These are phyloP conservation scores for Platerodrilus igneus DNA, from an alignment of 2,888 invertebrate species.

Conservation along the genomic window DNA sequence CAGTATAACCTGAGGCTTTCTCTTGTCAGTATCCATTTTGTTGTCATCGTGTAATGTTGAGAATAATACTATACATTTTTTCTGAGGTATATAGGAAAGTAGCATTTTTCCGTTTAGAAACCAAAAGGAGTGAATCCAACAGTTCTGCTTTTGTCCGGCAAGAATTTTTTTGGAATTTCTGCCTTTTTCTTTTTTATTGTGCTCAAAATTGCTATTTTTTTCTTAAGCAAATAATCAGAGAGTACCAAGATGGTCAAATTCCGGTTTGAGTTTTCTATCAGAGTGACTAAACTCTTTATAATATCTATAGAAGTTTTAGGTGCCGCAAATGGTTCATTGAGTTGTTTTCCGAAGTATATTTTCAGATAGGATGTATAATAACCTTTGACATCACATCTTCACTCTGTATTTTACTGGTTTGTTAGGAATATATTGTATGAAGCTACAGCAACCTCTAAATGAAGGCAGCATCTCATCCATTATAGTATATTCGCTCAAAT, in stretches of 20 bases:
- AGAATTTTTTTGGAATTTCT: constrained; percentile 4
- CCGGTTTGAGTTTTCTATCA: constrained; percentile 20
- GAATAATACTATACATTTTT: constrained; percentile 14
- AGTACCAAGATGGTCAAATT: constrained; percentile 26
- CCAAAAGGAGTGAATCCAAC: constrained; percentile 12
- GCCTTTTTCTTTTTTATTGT: constrained; percentile 13
- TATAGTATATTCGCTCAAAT: constrained; percentile 3
- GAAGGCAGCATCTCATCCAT: too few species aligned
- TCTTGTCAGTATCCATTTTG: constrained; percentile 23
- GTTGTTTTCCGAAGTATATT: constrained; percentile 16
- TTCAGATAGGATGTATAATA: constrained; percentile 20
- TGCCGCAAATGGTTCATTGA: constrained; percentile 11
- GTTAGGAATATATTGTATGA: constrained; percentile 25
- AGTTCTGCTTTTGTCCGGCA: constrained; percentile 9
- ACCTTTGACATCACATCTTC: constrained; percentile 24
- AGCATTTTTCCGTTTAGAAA: constrained; percentile 14
- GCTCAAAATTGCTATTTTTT: constrained; percentile 10
- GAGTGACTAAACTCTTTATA: constrained; percentile 26
- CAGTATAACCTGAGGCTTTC: constrained; percentile 17
- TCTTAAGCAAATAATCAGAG: constrained; percentile 6
- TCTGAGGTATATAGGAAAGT: constrained; percentile 14
- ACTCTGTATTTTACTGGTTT: constrained; percentile 30
- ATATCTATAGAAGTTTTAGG: constrained; percentile 13
- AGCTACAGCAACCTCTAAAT: too few species aligned
- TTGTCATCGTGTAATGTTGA: constrained; percentile 17